Evolutionary conservation across 2,888 invertebrate species (phyloP).

Genomic region (Rhagium mordax): DNA sequence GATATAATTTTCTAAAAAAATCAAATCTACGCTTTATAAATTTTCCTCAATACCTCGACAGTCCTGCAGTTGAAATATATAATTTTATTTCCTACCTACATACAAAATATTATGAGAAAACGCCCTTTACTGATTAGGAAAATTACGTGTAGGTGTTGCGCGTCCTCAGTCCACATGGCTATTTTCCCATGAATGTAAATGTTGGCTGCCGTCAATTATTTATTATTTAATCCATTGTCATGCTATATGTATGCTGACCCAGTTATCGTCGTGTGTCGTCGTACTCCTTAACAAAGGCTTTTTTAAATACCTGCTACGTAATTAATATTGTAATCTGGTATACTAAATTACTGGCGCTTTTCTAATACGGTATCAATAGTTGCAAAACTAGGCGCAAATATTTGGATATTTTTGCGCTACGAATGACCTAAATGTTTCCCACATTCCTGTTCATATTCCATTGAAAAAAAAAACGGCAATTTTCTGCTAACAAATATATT

Average conservation of each 20-base stretch:
- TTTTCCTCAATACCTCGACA: neutral
- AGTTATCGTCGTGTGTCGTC: neutral
- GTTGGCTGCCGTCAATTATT: neutral
- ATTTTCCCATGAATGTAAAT: slow-evolving; percentile 4
- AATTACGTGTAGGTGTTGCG: neutral
- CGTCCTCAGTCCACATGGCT: neutral
- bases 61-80: neutral
- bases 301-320: neutral
- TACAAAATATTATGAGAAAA: neutral
- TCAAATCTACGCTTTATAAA: too few relatives aligned
- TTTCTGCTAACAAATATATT: too few relatives aligned
- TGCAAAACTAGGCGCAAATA: too few relatives aligned
- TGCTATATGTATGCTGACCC: neutral
- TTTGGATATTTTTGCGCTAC: too few relatives aligned
- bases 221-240: slow-evolving; percentile 5
- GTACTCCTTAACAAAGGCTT: neutral
- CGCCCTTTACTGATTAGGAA: neutral
- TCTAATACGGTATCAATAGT: too few relatives aligned
- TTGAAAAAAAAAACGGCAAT: too few relatives aligned
- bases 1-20: too few relatives aligned
- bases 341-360: too few relatives aligned
- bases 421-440: too few relatives aligned
- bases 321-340: too few relatives aligned
- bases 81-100: neutral
- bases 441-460: too few relatives aligned